Percentiles rank a stretch among this genome's conserved stretches.
Conservation (phyloP, 2,113 vertebrate species). For the Melierax canorus region DNA sequence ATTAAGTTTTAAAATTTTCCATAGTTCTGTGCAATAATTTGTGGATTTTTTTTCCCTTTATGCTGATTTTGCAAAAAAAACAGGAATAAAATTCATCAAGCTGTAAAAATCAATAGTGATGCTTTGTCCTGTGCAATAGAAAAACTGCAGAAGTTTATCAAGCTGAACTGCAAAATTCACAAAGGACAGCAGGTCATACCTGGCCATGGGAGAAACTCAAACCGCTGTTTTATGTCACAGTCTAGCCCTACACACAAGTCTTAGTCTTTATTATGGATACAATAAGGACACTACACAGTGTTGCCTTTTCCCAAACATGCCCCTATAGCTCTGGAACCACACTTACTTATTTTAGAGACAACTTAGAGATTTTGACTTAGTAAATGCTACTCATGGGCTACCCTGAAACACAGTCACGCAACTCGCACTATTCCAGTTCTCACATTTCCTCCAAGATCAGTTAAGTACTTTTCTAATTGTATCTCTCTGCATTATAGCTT, state of each 20-base stretch:
- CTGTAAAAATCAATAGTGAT: constrained; percentile 38
- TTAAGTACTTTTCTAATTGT: neutral
- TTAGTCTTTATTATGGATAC: neutral
- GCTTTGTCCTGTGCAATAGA: neutral
- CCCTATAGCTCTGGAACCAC: neutral
- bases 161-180: neutral
- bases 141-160: neutral
- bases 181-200: neutral
- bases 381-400: neutral
- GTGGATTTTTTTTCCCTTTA: neutral
- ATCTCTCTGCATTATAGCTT: neutral
- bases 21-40: neutral
- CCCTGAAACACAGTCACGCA: neutral
- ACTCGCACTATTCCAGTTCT: neutral
- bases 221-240: neutral
- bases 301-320: neutral
- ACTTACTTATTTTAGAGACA: neutral
- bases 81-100: constrained; percentile 15
- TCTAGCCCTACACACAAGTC: neutral
- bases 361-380: neutral
- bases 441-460: neutral
- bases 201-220: neutral
- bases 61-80: neutral
- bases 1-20: neutral
- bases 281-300: neutral